phyloP scores from a whole-genome alignment of 1,140 invertebrate species.

The Drosophila carrolli region DNA sequence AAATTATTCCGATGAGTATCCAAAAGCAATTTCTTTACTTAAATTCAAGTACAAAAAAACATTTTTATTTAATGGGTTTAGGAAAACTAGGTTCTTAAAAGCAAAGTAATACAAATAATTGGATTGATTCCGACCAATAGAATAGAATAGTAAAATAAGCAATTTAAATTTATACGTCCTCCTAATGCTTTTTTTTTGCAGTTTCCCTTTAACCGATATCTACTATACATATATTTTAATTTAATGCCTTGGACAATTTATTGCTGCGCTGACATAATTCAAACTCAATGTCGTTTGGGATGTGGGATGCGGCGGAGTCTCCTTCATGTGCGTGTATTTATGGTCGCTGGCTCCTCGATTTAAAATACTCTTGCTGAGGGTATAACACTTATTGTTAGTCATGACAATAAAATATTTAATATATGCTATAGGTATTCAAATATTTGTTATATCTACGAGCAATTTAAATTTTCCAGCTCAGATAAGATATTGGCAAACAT shows the following conservation, averaged over 20 bases:
- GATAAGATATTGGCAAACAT: background rate
- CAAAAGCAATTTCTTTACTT: no score
- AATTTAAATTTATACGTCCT: slow-evolving; percentile 1
- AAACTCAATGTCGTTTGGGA: slow-evolving; percentile 65
- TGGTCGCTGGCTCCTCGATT: slow-evolving; percentile 27
- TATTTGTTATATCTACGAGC: no score
- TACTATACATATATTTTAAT: slow-evolving; percentile 64
- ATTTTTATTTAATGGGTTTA: no score
- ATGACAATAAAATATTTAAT: no score
- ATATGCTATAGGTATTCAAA: no score
- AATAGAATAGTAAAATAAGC: background rate
- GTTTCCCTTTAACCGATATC: slow-evolving; percentile 11
- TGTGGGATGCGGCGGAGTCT: slow-evolving; percentile 33
- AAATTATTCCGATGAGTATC: no score
- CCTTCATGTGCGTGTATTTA: slow-evolving; percentile 60
- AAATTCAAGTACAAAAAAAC: no score
- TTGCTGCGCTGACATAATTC: slow-evolving; percentile 76
- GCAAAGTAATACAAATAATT: no score
- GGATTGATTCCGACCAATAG: no score
- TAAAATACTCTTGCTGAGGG: background rate
- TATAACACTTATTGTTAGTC: no score
- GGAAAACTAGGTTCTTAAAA: no score
- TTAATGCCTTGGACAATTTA: slow-evolving; percentile 71
- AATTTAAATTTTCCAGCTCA: no score
- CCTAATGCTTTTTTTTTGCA: background rate